These are phyloP conservation scores for Stichodactyla helianthus DNA, from an alignment of 64 coral and sea anemone species.

Conservation along the genomic window DNA sequence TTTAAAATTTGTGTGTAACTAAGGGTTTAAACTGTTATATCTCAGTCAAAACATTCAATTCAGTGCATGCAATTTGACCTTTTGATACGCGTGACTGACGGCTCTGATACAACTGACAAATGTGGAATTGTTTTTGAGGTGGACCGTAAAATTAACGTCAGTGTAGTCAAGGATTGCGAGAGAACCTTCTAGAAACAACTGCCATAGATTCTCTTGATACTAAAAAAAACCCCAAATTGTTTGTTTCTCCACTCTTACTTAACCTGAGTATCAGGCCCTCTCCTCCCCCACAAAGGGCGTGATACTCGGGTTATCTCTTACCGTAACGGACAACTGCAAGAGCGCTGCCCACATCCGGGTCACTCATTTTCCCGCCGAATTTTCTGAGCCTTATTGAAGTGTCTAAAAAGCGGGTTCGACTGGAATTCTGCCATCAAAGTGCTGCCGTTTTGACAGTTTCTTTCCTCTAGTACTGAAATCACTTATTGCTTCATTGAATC, in stretches of 20 bases:
- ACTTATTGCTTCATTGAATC: not conserved
- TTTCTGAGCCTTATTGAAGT: not conserved
- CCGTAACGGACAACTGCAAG: not conserved
- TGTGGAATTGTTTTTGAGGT: not conserved
- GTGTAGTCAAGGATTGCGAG: not conserved
- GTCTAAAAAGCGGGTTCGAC: not conserved
- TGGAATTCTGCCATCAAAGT: not conserved
- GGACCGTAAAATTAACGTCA: not conserved
- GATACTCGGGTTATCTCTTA: too few relatives aligned
- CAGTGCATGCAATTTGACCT: not conserved
- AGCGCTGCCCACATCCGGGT: not conserved
- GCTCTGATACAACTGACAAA: not conserved
- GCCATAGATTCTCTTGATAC: not conserved
- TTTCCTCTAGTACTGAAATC: not conserved
- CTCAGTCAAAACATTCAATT: not conserved
- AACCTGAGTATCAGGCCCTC: too few relatives aligned
- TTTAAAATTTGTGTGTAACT: not conserved
- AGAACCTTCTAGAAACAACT: not conserved
- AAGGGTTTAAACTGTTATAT: not conserved
- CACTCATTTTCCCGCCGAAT: not conserved
- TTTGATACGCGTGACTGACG: not conserved
- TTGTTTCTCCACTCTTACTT: too few relatives aligned
- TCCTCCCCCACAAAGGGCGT: too few relatives aligned
- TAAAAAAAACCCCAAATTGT: not conserved
- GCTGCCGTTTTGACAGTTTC: not conserved